Conservation (phyloP, 30 jellyfish, hydroid and myxozoan species). For the Cassiopea andromeda region DNA sequence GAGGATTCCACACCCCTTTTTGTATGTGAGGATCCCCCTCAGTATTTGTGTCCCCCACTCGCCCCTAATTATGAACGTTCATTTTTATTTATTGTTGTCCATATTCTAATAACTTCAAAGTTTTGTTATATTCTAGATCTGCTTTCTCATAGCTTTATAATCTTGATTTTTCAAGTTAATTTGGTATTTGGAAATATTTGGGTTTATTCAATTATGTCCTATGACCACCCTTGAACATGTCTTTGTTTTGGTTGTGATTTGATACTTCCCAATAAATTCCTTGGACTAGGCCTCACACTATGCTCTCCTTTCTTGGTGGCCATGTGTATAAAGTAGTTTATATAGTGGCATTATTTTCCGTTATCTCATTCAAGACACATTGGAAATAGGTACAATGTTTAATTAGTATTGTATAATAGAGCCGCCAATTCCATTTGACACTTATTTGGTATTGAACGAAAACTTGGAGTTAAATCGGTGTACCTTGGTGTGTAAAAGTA, state of each 20-base stretch:
- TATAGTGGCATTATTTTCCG: neutral
- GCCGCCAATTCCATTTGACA: neutral
- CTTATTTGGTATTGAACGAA: neutral
- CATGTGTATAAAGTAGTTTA: neutral
- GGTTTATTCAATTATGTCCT: neutral
- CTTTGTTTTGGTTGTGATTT: neutral
- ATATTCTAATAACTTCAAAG: neutral
- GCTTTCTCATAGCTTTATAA: neutral
- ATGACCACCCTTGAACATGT: neutral
- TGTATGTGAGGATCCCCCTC: too few relatives aligned
- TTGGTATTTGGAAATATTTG: neutral
- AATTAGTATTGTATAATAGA: neutral
- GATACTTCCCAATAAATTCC: neutral
- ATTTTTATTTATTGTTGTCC: neutral
- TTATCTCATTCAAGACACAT: slow-evolving; percentile 1
- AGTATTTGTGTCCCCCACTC: too few relatives aligned
- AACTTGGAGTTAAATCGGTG: neutral
- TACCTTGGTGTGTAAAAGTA: too few relatives aligned
- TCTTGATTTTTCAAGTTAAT: neutral
- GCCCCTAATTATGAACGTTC: too few relatives aligned
- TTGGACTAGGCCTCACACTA: slow-evolving; percentile 2
- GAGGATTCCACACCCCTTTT: too few relatives aligned
- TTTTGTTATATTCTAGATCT: neutral
- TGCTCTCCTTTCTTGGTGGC: slow-evolving; percentile 6
- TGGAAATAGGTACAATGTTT: neutral